Evolutionary conservation across 2,797 vertebrate genomes (phyloP), one percentile per base, ranked within the genome.

Genomic region (Threskiornis aethiopicus): DNA sequence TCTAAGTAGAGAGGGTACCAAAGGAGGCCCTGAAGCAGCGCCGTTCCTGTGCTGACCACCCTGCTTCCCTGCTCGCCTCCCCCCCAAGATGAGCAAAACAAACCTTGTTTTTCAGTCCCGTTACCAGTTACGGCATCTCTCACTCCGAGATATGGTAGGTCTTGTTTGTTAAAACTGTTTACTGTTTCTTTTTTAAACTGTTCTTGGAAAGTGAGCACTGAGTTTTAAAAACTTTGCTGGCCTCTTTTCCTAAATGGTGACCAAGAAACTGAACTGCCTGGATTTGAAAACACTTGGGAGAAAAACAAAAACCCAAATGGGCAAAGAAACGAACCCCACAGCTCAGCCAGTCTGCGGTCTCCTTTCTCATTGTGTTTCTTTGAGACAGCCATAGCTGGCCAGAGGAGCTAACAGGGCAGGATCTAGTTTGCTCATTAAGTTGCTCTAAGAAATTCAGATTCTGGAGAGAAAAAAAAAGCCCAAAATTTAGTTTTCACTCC

Each of bases 171-270:
- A 71, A 28, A 79, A 33, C 29, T 33, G 15, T 29, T 85, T 35
- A 58, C 18, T 24, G 8, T 72, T 80, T 85, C 42, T 72, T 44
- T 41, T 93, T 85, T 54, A 70, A 91, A 77, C 46, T 70, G 66
- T 37, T 73, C 46, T 55, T 78, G 46, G 80, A 94, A 95, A 87
- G 14, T 4, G 49, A 91, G 42, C 26, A 28, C 51, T 42, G 44
- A 84, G 31, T 82, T 94, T 62, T 65, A 64, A 76, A 90, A 67
- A 42, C 25, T 91, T 96, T 92, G 77, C 55, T 11, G 11, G 28
- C 66, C 35, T 62, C 21, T 57, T 31, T 72, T 72, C 22, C 8
- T 86, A n/a, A 91, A 82, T 67, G n/a, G 70, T 31, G 73, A 29
- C n/a, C 3, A 44, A 64, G 69, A 61, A 95, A 70, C 49, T 52